A percentile compares a stretch with the other conserved stretches of the same genome.
Evolutionary conservation across 2,113 vertebrate genomes (phyloP).

Genomic region (Callaeas wilsoni): DNA sequence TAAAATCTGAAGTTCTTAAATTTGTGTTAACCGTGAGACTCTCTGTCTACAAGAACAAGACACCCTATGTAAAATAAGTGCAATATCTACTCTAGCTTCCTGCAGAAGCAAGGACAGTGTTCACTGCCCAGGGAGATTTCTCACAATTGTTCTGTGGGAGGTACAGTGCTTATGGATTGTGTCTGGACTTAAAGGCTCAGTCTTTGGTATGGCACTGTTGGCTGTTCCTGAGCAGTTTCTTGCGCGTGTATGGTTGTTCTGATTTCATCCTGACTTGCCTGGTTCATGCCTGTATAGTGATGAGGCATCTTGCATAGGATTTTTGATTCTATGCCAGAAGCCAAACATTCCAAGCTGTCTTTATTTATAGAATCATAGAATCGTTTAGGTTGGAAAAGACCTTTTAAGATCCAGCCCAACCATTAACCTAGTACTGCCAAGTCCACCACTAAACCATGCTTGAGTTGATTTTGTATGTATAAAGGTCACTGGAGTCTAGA

Average conservation of each 20-base stretch:
- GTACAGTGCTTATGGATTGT: not conserved
- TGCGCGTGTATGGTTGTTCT: not conserved
- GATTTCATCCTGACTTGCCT: not conserved
- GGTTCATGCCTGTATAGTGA: not conserved
- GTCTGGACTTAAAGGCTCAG: not conserved
- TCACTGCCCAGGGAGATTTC: not conserved
- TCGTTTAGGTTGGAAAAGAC: not conserved
- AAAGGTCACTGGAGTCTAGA: not conserved
- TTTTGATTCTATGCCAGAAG: constrained; percentile 38
- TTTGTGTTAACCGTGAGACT: not conserved
- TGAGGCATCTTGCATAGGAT: not conserved
- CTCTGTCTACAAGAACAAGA: not conserved
- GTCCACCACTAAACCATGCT: not conserved
- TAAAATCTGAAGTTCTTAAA: not conserved
- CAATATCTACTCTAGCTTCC: not conserved
- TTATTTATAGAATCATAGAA: constrained; percentile 11
- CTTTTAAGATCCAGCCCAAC: not conserved
- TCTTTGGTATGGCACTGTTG: not conserved
- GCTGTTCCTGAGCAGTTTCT: not conserved
- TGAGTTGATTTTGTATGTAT: not conserved
- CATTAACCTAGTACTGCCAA: not conserved
- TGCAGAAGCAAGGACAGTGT: not conserved
- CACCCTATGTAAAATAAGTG: not conserved
- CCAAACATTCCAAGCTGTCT: constrained; percentile 23
- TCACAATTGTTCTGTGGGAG: not conserved